A percentile compares a stretch with the other conserved stretches of the same genome.
phyloP scores from a whole-genome alignment of 2,113 vertebrate species.

The Sander lucioperca region DNA sequence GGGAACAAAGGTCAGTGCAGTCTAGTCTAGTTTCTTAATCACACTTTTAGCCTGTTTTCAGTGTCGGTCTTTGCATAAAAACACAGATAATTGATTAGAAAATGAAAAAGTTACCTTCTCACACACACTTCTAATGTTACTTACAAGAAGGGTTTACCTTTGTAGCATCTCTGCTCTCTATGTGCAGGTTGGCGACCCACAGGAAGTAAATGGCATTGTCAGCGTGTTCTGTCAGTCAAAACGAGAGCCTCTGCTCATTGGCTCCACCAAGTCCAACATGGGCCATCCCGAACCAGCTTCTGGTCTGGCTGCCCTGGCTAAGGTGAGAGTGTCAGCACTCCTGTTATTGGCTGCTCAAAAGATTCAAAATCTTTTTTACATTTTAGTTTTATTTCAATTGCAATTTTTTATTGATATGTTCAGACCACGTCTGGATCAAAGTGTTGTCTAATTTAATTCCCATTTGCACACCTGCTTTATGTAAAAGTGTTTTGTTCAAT shows the following conservation, averaged over 20 bases:
- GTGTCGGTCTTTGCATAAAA: background rate
- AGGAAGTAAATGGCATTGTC: conserved; percentile 91
- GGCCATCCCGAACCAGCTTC: conserved; percentile 96
- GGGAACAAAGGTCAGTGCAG: conserved; percentile 91
- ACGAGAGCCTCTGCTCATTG: conserved; percentile 89
- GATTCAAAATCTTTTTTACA: background rate
- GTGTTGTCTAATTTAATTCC: no score
- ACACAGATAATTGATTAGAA: background rate
- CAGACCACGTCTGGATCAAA: no score
- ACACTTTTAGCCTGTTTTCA: background rate
- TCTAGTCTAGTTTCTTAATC: background rate
- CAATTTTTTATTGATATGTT: no score
- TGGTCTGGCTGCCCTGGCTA: conserved; percentile 91
- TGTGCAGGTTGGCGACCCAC: conserved; percentile 93
- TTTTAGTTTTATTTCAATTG: no score
- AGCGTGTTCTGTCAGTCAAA: conserved; percentile 85
- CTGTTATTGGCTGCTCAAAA: background rate
- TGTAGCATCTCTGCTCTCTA: background rate
- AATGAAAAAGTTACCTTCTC: background rate
- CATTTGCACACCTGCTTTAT: no score
- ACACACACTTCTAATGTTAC: background rate
- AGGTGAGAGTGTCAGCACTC: conserved; percentile 82
- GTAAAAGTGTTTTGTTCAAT: no score
- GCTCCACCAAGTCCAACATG: conserved; percentile 99
- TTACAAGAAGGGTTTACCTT: background rate